Evolutionary conservation across 2,888 invertebrate species (phyloP).

Genomic region (Clunio marinus): DNA sequence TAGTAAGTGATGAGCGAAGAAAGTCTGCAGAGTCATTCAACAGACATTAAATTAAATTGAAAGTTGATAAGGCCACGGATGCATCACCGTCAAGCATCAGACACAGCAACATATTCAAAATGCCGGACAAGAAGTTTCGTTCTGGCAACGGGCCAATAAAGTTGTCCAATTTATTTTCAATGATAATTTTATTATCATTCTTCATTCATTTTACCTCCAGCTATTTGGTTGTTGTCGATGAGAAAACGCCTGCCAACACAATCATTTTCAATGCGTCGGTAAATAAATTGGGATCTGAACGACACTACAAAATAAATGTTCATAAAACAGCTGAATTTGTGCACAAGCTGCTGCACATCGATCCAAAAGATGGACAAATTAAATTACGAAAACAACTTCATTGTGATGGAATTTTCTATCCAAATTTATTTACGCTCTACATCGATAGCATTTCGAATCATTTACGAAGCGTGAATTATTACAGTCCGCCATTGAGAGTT

Average conservation of each 20-base stretch:
- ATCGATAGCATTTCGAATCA: slow-evolving; percentile 80
- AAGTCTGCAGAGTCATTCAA: not conserved
- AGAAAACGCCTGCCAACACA: slow-evolving; percentile 60
- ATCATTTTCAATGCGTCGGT: slow-evolving; percentile 75
- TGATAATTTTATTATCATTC: slow-evolving; percentile 37
- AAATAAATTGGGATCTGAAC: slow-evolving; percentile 71
- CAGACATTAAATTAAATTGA: too few relatives aligned
- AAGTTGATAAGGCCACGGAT: not conserved
- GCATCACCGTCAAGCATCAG: slow-evolving; percentile 14
- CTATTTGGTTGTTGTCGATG: slow-evolving; percentile 60
- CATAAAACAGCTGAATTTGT: slow-evolving; percentile 81
- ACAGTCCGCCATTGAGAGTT: slow-evolving; percentile 72
- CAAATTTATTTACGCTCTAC: slow-evolving; percentile 79
- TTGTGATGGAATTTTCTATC: slow-evolving; percentile 78
- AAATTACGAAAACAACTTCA: slow-evolving; percentile 66
- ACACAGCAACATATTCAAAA: not conserved
- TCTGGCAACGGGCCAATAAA: slow-evolving; percentile 39
- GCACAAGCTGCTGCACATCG: slow-evolving; percentile 69
- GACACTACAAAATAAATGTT: slow-evolving; percentile 72
- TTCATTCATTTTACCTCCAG: slow-evolving; percentile 13
- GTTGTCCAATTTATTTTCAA: slow-evolving; percentile 27
- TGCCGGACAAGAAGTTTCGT: slow-evolving; percentile 31
- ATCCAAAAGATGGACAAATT: slow-evolving; percentile 69
- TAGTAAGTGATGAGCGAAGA: not conserved
- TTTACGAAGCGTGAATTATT: slow-evolving; percentile 74